Evolutionary conservation across 1,140 invertebrate genomes (phyloP).

Genomic region (Trachymyrmex septentrionalis): DNA sequence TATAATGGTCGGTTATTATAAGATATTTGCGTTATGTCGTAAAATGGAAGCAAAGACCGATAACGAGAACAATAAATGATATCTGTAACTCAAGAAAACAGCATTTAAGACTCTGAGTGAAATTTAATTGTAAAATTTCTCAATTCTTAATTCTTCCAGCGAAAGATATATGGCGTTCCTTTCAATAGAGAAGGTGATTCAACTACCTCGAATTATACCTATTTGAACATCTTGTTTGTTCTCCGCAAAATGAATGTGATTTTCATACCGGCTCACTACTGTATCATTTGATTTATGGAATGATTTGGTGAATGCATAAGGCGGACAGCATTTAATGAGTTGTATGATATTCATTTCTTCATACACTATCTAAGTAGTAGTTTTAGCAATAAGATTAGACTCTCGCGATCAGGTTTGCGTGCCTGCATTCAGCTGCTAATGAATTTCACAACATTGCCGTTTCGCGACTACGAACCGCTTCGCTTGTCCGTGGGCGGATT

Average conservation of each 20-base stretch:
- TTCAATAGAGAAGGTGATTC: background rate
- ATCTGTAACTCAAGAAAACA: background rate
- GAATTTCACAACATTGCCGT: conserved; percentile 78
- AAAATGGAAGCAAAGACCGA: conserved; percentile 45
- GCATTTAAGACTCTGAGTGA: conserved; percentile 1
- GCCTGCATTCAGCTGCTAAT: conserved; percentile 74
- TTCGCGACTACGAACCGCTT: conserved; percentile 60
- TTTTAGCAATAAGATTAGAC: conserved; percentile 55
- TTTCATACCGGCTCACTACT: background rate
- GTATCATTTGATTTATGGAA: background rate
- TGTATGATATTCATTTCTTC: conserved; percentile 29
- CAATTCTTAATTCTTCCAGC: background rate
- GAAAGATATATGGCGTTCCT: conserved; percentile 1
- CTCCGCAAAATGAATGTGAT: background rate
- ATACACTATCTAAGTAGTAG: conserved; percentile 1
- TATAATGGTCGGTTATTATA: conserved; percentile 35
- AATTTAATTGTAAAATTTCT: conserved; percentile 41
- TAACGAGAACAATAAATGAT: conserved; percentile 54
- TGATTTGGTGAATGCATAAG: background rate
- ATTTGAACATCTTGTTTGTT: background rate
- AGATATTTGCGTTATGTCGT: conserved; percentile 20
- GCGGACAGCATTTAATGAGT: background rate
- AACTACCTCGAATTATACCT: background rate
- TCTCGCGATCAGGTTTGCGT: conserved; percentile 35
- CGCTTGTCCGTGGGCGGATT: conserved; percentile 57